Conservation (phyloP, 1,140 invertebrate genomes). For the Aphis craccivora region DNA sequence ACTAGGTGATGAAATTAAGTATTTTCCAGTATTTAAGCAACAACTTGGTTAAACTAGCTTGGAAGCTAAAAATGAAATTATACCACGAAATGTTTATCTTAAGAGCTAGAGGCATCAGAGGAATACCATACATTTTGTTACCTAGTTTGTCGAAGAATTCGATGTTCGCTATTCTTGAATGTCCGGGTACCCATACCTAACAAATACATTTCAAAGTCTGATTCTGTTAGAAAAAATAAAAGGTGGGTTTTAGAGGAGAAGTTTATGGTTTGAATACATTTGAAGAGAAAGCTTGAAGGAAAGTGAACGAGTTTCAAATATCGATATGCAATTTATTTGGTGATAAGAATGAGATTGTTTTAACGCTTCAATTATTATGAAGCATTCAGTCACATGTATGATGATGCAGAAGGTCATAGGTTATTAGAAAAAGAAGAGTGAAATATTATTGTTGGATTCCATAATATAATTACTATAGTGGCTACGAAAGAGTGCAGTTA, state of each 20-base stretch:
- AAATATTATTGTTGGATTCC: background rate
- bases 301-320: no score
- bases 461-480: background rate
- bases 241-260: no score
- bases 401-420: no score
- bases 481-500: background rate
- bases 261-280: no score
- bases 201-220: background rate
- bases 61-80: background rate
- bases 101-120: background rate
- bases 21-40: background rate
- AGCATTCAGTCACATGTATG: no score
- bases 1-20: background rate
- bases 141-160: background rate
- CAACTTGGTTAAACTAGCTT: no score
- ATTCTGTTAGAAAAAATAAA: no score
- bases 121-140: background rate
- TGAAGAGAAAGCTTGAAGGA: no score
- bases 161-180: background rate
- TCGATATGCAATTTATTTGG: no score
- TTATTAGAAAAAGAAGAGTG: no score
- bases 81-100: background rate
- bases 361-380: no score
- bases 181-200: background rate
- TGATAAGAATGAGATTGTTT: no score